A percentile compares a stretch with the other conserved stretches of the same genome.
These are phyloP conservation scores for Syrmaticus mikado DNA, from an alignment of 2,113 vertebrate species.

Conservation along the genomic window DNA sequence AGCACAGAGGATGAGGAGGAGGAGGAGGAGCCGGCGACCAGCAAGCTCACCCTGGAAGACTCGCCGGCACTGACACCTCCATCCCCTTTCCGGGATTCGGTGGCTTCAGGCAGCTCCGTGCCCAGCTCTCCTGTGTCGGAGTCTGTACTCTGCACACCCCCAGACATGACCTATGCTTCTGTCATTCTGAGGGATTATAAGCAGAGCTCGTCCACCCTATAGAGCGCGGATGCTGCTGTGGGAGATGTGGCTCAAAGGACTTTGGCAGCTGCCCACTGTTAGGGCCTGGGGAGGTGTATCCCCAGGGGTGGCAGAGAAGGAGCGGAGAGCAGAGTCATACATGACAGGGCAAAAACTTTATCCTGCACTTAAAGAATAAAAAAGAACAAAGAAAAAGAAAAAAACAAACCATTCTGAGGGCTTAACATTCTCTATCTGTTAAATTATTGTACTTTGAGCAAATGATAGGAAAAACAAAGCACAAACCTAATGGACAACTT, in stretches of 20 bases:
- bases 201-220: conserved; percentile 98
- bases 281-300: background rate
- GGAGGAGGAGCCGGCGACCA: conserved; percentile 78
- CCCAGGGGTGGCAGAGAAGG: background rate
- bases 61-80: conserved; percentile 91
- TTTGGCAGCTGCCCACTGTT: background rate
- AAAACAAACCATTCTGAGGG: conserved; percentile 47
- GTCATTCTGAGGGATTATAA: conserved; percentile 90
- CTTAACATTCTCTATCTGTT: conserved; percentile 61
- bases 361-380: conserved; percentile 35
- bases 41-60: conserved; percentile 87
- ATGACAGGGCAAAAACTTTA: conserved; percentile 1
- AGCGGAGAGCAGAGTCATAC: background rate
- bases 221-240: conserved; percentile 48
- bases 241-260: background rate
- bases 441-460: conserved; percentile 46
- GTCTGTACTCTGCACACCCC: conserved; percentile 84
- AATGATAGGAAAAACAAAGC: conserved; percentile 74
- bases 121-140: conserved; percentile 87
- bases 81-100: conserved; percentile 96
- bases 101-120: conserved; percentile 87
- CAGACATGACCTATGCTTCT: conserved; percentile 86
- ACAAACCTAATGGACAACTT: conserved; percentile 71
- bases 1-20: conserved; percentile 86
- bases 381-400: background rate